Evolutionary conservation across 1,140 invertebrate genomes (phyloP).

Genomic region (Panonychus citri): DNA sequence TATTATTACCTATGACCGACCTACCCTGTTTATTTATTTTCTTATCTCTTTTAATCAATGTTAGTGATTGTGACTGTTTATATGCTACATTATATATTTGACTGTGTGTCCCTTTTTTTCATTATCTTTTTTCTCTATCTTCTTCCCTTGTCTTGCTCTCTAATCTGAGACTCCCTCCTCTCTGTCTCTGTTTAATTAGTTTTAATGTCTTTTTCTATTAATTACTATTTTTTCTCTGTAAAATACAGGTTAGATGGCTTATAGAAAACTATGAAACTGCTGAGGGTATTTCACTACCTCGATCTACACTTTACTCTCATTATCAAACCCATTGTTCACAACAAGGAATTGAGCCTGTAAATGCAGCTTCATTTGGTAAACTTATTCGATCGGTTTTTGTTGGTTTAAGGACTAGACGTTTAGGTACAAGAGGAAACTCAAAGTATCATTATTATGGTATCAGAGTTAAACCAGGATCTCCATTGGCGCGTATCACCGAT

Average conservation of each 20-base stretch:
- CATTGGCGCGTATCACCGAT: constrained; percentile 40
- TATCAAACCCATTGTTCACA: constrained; percentile 84
- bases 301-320: constrained; percentile 87
- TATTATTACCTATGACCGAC: too few species aligned
- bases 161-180: not conserved
- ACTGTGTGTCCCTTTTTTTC: too few species aligned
- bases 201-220: not conserved
- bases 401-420: constrained; percentile 66
- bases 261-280: constrained; percentile 94
- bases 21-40: too few species aligned
- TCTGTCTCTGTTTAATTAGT: not conserved
- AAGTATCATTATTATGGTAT: constrained; percentile 99
- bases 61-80: too few species aligned
- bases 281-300: constrained; percentile 82
- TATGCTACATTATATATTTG: too few species aligned
- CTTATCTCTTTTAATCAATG: too few species aligned
- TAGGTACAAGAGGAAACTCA: constrained; percentile 94
- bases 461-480: constrained; percentile 66
- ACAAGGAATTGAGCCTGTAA: constrained; percentile 85
- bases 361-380: constrained; percentile 97
- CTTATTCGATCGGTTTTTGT: constrained; percentile 92
- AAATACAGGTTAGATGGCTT: constrained; percentile 92
- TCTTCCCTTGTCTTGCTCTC: not conserved
- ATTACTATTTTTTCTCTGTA: constrained; percentile 3
- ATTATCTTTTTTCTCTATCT: too few species aligned